Percentiles rank a stretch among this genome's conserved stretches.
These are phyloP conservation scores for zebrafish (Danio rerio) DNA, from an alignment of 2,113 vertebrate genomes.

Conservation along the genomic window DNA sequence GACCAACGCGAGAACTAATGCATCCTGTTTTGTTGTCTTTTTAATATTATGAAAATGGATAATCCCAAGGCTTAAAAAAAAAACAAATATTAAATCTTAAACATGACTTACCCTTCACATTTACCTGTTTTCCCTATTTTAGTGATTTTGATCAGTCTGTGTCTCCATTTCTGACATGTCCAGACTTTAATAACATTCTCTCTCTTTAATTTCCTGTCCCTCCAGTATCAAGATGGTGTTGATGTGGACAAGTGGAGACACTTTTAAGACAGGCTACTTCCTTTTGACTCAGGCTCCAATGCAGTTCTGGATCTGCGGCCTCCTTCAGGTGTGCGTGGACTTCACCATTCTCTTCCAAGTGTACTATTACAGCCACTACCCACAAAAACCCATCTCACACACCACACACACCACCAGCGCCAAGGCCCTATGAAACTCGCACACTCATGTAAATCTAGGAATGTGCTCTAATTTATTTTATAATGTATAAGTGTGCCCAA, in stretches of 20 bases:
- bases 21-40: too few relatives aligned
- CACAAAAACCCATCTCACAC: slow-evolving; percentile 86
- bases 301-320: slow-evolving; percentile 94
- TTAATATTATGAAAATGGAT: too few relatives aligned
- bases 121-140: not conserved
- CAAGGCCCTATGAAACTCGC: slow-evolving; percentile 86
- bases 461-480: slow-evolving; percentile 12
- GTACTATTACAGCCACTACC: slow-evolving; percentile 86
- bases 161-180: not conserved
- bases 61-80: too few relatives aligned
- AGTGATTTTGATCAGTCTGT: not conserved
- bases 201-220: slow-evolving; percentile 13
- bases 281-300: slow-evolving; percentile 90
- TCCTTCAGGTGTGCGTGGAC: slow-evolving; percentile 94
- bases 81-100: not conserved
- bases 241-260: slow-evolving; percentile 98
- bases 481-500: not conserved
- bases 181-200: slow-evolving; percentile 1
- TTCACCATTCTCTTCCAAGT: slow-evolving; percentile 91
- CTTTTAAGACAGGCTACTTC: slow-evolving; percentile 97
- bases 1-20: too few relatives aligned
- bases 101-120: not conserved
- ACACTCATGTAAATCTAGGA: not conserved
- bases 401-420: slow-evolving; percentile 82
- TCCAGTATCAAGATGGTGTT: slow-evolving; percentile 95